phyloP scores from a whole-genome alignment of 2,113 vertebrate species.

The Menidia beryllina region DNA sequence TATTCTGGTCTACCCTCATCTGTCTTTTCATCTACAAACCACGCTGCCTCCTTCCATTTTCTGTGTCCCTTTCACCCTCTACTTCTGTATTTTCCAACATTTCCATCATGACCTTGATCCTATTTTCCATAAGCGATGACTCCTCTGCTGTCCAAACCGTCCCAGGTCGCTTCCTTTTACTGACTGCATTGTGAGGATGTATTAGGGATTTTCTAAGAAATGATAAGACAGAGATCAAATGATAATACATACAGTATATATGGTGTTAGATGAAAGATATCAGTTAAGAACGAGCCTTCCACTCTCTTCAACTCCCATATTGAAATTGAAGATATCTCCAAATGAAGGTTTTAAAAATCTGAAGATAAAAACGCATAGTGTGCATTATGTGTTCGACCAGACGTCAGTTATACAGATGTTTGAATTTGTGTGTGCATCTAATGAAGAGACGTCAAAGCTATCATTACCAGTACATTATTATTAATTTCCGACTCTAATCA shows the following conservation, averaged over 20 bases:
- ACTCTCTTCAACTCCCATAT: too few relatives aligned
- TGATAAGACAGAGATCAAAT: too few relatives aligned
- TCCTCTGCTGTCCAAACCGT: constrained; percentile 41
- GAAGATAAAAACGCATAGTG: not conserved
- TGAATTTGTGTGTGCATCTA: too few relatives aligned
- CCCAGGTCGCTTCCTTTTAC: constrained; percentile 37
- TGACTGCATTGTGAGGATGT: constrained; percentile 24
- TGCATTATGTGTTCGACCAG: not conserved
- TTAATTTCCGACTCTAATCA: constrained; percentile 7
- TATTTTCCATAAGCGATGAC: constrained; percentile 49
- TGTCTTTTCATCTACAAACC: constrained; percentile 1
- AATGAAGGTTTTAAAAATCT: too few relatives aligned
- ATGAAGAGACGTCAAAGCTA: not conserved
- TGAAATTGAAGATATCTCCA: too few relatives aligned
- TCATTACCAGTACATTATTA: too few relatives aligned
- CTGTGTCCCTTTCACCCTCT: not conserved
- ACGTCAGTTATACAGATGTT: too few relatives aligned
- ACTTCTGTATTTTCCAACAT: constrained; percentile 14
- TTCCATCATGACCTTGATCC: constrained; percentile 52
- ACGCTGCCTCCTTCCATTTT: not conserved
- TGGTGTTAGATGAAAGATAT: too few relatives aligned
- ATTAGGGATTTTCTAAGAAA: constrained; percentile 48
- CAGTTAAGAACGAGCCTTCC: too few relatives aligned
- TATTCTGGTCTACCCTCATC: not conserved
- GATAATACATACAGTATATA: too few relatives aligned